Conservation (phyloP, 2,113 vertebrate species). For the Heptranchias perlo region DNA sequence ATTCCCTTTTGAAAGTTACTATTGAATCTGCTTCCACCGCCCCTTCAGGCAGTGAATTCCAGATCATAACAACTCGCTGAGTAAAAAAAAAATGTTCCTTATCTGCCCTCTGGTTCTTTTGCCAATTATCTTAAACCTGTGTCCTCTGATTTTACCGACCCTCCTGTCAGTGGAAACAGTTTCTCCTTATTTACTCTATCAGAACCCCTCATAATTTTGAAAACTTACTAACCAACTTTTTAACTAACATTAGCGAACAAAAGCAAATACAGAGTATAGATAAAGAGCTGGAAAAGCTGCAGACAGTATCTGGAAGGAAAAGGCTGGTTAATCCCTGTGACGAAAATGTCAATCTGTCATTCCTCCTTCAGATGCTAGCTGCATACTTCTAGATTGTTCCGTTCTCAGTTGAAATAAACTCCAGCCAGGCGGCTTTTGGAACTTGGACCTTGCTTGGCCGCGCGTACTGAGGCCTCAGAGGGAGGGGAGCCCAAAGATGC, state of each 20-base stretch:
- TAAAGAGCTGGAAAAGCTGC: neutral
- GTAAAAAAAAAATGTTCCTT: neutral
- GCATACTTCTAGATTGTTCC: neutral
- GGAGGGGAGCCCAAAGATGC: neutral
- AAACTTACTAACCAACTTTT: neutral
- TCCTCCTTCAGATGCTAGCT: neutral
- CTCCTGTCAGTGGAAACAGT: no score
- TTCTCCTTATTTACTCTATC: no score
- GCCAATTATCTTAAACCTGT: neutral
- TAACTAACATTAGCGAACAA: neutral
- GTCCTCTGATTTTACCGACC: neutral
- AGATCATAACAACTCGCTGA: no score
- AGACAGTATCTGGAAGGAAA: neutral
- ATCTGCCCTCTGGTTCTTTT: neutral
- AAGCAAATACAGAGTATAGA: neutral
- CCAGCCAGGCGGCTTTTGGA: no score
- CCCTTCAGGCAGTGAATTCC: no score
- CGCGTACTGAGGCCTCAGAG: neutral
- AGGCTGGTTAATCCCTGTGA: neutral
- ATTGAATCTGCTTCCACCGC: no score
- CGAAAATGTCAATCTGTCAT: neutral
- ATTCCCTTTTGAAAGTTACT: no score
- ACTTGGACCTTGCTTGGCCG: neutral
- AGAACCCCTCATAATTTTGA: neutral
- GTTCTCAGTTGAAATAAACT: neutral